Conservation (phyloP, 2,888 invertebrate species). For the Spodoptera littoralis region DNA sequence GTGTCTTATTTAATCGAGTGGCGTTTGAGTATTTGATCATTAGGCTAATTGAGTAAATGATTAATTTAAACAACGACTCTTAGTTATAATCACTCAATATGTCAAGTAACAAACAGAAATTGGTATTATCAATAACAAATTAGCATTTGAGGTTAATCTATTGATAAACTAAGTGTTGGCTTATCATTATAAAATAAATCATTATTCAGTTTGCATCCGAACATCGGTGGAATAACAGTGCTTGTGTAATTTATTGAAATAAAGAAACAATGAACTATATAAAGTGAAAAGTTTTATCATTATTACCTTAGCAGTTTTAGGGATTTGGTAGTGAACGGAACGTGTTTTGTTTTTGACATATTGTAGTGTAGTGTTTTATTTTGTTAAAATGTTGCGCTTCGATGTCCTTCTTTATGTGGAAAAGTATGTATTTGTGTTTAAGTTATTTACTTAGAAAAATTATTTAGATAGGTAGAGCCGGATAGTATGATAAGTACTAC, state of each 20-base stretch:
- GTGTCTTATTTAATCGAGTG: too few species aligned
- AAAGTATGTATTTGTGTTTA: conserved; percentile 12
- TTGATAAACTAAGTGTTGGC: not conserved
- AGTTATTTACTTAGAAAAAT: too few species aligned
- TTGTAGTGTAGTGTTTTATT: conserved; percentile 8
- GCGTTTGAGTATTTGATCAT: too few species aligned
- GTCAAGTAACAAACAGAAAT: too few species aligned
- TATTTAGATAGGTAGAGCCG: too few species aligned
- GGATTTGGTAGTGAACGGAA: not conserved
- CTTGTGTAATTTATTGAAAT: not conserved
- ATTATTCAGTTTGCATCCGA: conserved; percentile 13
- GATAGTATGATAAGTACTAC: too few species aligned
- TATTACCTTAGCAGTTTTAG: conserved; percentile 1
- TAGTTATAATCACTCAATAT: too few species aligned
- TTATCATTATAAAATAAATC: conserved; percentile 5
- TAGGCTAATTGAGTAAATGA: too few species aligned
- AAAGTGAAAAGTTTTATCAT: not conserved
- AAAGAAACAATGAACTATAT: not conserved
- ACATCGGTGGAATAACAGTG: not conserved
- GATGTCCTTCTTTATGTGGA: conserved; percentile 22
- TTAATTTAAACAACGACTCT: too few species aligned
- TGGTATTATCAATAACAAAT: not conserved
- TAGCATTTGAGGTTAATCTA: conserved; percentile 1
- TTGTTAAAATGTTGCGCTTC: conserved; percentile 12
- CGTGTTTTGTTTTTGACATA: not conserved